Percentiles rank a stretch among this genome's conserved stretches.
These are phyloP conservation scores for Benthosema pterotum DNA, from an alignment of 2,797 vertebrate genomes.

Conservation along the genomic window DNA sequence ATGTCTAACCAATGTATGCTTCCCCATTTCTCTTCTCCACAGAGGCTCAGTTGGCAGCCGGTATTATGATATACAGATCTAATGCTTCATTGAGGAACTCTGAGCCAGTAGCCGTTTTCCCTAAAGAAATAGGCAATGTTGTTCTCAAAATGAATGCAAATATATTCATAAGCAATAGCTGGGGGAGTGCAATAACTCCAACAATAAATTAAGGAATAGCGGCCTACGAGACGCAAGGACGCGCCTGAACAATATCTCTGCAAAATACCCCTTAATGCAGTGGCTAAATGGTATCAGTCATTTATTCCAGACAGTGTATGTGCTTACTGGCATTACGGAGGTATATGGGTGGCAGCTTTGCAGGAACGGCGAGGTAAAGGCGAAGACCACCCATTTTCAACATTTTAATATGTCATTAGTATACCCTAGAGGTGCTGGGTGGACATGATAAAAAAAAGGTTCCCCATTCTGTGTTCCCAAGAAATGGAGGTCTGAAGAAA, in stretches of 20 bases:
- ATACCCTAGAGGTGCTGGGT: too few relatives aligned
- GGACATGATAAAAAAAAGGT: too few relatives aligned
- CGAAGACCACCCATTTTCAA: too few relatives aligned
- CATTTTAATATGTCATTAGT: too few relatives aligned
- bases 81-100: constrained; percentile 25
- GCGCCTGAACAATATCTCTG: constrained; percentile 33
- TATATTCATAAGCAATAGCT: constrained; percentile 33
- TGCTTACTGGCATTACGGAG: constrained; percentile 3
- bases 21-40: constrained; percentile 2
- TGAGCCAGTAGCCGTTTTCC: constrained; percentile 2
- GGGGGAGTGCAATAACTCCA: constrained; percentile 27
- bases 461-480: too few relatives aligned
- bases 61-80: constrained; percentile 31
- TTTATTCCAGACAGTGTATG: not conserved
- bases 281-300: constrained; percentile 11
- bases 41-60: constrained; percentile 1
- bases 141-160: constrained; percentile 43
- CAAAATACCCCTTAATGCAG: constrained; percentile 33
- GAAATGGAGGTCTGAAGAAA: too few relatives aligned
- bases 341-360: constrained; percentile 1
- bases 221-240: constrained; percentile 18
- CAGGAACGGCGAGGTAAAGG: too few relatives aligned
- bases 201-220: constrained; percentile 27
- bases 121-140: constrained; percentile 14
- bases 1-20: too few relatives aligned